Base-by-base conservation (phyloP, 2,113 vertebrate species). In the Cynoglossus semilaevis region DNA sequence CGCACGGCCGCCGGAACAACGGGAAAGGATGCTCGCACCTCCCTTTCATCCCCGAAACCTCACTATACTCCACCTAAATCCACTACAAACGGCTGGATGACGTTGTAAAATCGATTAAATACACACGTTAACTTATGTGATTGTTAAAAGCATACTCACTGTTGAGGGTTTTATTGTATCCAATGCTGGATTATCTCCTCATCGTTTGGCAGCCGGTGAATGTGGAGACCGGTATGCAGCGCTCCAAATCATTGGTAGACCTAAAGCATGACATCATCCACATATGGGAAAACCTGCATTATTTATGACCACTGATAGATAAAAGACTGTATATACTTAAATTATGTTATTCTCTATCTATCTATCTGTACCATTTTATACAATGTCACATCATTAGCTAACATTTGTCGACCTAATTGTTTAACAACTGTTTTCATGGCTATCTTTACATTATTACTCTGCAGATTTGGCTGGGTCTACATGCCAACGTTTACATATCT, bases 251-350 rank as follows among this genome's bases (percentile, higher is more conserved):
- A 81, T 55, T 50, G 57, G 76, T 63, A 68, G 81, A 64, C 40
- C 50, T 38, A 36, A 43, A 56, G 41, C 70, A 87, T 89, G 76
- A 89, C 86, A 86, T 89, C 84, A 89, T 77, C 49, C 76, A 17
- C 72, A 59, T 55, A 55, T 66, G 61, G 34, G 52, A 63, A 58
- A 47, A 11, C 13, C 15, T 85, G 61, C 34, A 84, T 72, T 72
- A 85, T 87, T 70, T 42, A 85, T 81, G 54, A 48, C 50, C 16
- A 40, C 37, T 9, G 7, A 29, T 15, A 22, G 48, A 53, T 18
- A 16, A 37, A 29, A 43, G 18, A 59, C 18, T 13, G 46, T 11
- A 1, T 29, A 29, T 29, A 29, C 22, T 29, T 29, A 29, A 29
- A 4, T 29, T 29, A n/a, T n/a, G n/a, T n/a, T n/a, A n/a, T n/a